phyloP scores from a whole-genome alignment of 2,113 vertebrate genomes.

The Oncorhynchus nerka region DNA sequence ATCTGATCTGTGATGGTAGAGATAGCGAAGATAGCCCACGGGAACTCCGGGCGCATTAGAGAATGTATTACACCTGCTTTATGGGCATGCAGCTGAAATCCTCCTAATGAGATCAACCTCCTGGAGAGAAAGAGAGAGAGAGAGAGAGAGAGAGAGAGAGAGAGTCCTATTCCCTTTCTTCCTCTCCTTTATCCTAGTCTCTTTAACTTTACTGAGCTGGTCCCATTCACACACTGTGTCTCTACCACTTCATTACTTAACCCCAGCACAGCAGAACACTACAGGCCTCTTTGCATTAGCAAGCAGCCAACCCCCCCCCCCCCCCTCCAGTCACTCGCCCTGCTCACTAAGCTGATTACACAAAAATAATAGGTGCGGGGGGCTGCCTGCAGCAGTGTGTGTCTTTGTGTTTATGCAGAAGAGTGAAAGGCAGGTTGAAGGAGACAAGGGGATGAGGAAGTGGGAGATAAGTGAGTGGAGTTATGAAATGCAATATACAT shows the following conservation, averaged over 20 bases:
- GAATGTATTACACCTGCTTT: constrained; percentile 76
- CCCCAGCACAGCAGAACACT: constrained; percentile 67
- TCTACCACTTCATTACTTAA: constrained; percentile 78
- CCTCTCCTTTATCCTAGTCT: constrained; percentile 52
- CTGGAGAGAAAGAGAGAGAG: constrained; percentile 51
- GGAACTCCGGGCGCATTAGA: constrained; percentile 61
- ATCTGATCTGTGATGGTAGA: constrained; percentile 42
- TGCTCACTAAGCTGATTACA: constrained; percentile 78
- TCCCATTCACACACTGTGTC: constrained; percentile 61
- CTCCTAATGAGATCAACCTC: constrained; percentile 77
- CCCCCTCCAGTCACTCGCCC: not conserved
- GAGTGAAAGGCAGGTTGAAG: constrained; percentile 6
- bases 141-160: constrained; percentile 60
- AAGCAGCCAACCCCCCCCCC: constrained; percentile 33
- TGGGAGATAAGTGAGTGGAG: not conserved
- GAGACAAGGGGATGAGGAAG: constrained; percentile 12
- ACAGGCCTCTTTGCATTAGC: constrained; percentile 71
- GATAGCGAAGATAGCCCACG: constrained; percentile 56
- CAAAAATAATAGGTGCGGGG: constrained; percentile 74
- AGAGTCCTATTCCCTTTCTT: constrained; percentile 40
- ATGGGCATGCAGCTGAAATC: constrained; percentile 71
- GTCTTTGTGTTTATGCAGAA: not conserved
- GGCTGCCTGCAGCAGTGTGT: constrained; percentile 52
- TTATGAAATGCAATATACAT: not conserved
- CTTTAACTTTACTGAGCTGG: constrained; percentile 66